Evolutionary conservation across 2,113 vertebrate species (phyloP), one percentile per base, ranked within the genome.

Genomic region (Cephalopterus ornatus): DNA sequence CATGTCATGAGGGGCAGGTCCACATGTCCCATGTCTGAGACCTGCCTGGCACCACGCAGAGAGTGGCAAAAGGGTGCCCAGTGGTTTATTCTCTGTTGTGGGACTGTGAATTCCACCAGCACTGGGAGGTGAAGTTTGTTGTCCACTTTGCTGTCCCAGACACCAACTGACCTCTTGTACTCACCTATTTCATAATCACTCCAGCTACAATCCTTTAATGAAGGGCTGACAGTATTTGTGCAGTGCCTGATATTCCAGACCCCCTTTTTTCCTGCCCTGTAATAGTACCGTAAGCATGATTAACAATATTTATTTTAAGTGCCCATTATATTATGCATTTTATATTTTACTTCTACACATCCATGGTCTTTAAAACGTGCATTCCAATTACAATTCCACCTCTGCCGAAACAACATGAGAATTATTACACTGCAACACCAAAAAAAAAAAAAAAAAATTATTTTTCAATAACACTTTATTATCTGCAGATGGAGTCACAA

Each of bases 221-320:
- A 53, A 35, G 28, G 23, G 23, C 39, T 82, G 66, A 11, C 12
- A 24, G 37, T 37, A 7, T 67, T 84, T 84, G 33, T 74, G 5
- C 42, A 8, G 0, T 67, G 35, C 24, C 26, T 93, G 19, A 24
- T 39, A 16, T 59, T 77, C 42, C 44, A 78, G 65, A 9, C 14
- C 33, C 24, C 9, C 42, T 78, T 86, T 65, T 42, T 63, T 42
- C 23, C 56, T 42, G 56, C 20, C 52, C n/a, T 92, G 9, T 35
- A 58, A 85, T 41, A 35, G 80, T 61, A 52, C 53, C 41, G 82
- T 87, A 72, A 85, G 50, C 63, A n/a, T 63, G 63, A 89, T 93
- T 93, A 96, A 91, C 72, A 93, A 30, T 55, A 84, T 86, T 95
- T 92, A 46, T 89, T 91, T 15, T 22, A 68, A 93, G 62, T 72